Conservation (phyloP, 2,113 vertebrate genomes). For the Lagopus muta region DNA sequence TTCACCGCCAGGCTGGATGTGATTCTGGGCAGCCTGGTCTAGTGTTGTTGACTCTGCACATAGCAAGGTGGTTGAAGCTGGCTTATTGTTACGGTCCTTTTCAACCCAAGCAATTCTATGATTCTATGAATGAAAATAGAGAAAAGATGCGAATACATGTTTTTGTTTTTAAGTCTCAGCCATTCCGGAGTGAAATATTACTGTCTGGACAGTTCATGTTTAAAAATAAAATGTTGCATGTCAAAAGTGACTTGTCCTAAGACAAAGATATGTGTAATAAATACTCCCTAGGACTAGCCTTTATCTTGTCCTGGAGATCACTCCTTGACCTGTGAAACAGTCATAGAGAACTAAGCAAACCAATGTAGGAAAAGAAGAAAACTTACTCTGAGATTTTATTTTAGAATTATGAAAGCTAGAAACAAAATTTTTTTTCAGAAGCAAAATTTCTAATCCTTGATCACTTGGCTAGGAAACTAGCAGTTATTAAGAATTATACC, state of each 20-base stretch:
- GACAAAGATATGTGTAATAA: not conserved
- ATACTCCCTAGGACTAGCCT: not conserved
- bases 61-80: too few species aligned
- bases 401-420: not conserved
- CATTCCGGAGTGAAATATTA: not conserved
- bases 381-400: not conserved
- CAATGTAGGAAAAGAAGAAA: not conserved
- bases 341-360: not conserved
- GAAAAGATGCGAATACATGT: not conserved
- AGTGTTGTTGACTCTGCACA: too few species aligned
- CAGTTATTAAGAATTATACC: not conserved
- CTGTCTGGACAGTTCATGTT: not conserved
- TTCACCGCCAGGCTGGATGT: too few species aligned
- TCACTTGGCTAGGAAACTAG: not conserved
- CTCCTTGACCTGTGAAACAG: not conserved
- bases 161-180: not conserved
- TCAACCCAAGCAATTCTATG: too few species aligned
- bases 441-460: conserved; percentile 1
- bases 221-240: not conserved
- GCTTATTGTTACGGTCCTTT: too few species aligned
- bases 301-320: not conserved
- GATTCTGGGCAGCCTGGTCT: too few species aligned
- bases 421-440: conserved; percentile 28
- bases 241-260: not conserved
- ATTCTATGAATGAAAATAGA: not conserved